Base-by-base conservation (phyloP, 2,797 vertebrate species). In the Nyctalus aviator region DNA sequence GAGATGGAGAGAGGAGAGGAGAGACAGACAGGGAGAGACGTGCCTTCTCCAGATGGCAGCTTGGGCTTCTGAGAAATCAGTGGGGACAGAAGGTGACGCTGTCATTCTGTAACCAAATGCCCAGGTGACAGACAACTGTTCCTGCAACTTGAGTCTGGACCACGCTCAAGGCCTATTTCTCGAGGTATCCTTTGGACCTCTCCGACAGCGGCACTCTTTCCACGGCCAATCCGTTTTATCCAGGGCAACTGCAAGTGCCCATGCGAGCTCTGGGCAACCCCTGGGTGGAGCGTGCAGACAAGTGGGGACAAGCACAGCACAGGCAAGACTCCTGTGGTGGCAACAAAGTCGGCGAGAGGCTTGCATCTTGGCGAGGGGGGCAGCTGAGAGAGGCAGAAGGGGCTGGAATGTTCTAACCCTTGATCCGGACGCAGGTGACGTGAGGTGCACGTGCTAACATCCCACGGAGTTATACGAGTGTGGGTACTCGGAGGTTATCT, bases 211-310 rank as follows among this genome's bases (percentile, higher is more conserved):
- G 30, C 37, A 46, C 32, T 27, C 50, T 30, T 32, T 44, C 35
- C 72, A 44, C 0, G 3, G 32, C 35, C 66, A 48, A 69, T 48
- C 35, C 30, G 41, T 48, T 37, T 73, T 10, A 27, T 35, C 71
- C 48, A 27, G 55, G 48, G 20, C 23, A 8, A 48, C 20, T 11
- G 25, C 25, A 68, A 44, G n/a, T 30, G 6, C 44, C 20, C 8
- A 21, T 7, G 0, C 25, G 3, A 14, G 79, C 73, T 46, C 30
- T 2, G 2, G 10, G 37, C 1, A 14, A 17, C 84, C 55, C 44
- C 14, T 0, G 1, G 8, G 53, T 2, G 1, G 37, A 3, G 9
- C 11, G 0, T 0, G 1, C 37, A 12, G 55, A 57, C 37, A 25
- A 14, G 5, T 1, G 2, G 0, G 0, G 75, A 4, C 17, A 18